phyloP scores from a whole-genome alignment of 2,888 invertebrate species.

The Parascotia fuliginaria region DNA sequence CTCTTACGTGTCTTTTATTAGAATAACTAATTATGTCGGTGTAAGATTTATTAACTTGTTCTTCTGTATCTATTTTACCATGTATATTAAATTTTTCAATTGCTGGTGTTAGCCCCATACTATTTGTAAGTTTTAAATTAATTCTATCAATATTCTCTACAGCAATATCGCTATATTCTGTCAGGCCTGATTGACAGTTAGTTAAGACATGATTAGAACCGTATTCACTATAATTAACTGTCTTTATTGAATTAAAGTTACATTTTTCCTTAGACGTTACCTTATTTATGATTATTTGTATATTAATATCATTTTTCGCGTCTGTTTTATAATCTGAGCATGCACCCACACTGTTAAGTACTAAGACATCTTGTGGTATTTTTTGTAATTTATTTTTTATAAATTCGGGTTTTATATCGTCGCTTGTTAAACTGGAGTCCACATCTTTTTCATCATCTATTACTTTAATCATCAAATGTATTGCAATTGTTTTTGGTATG shows the following conservation, averaged over 20 bases:
- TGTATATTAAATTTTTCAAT: conserved; percentile 24
- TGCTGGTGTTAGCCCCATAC: conserved; percentile 55
- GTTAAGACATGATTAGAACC: conserved; percentile 60
- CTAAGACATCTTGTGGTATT: conserved; percentile 51
- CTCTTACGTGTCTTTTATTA: not conserved
- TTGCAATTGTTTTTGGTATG: conserved; percentile 64
- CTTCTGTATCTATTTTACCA: conserved; percentile 7
- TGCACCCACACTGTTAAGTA: conserved; percentile 47
- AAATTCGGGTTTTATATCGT: conserved; percentile 17
- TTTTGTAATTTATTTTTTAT: conserved; percentile 22
- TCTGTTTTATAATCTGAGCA: conserved; percentile 37
- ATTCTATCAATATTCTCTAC: not conserved
- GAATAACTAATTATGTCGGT: no score
- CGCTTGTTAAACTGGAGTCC: conserved; percentile 55
- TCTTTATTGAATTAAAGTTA: not conserved
- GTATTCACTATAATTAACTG: conserved; percentile 6
- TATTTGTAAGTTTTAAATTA: conserved; percentile 47
- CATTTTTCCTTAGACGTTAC: conserved; percentile 36
- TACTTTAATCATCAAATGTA: conserved; percentile 66
- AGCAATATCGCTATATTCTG: not conserved
- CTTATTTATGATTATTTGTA: conserved; percentile 68
- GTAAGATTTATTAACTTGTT: no score
- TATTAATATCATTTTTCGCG: conserved; percentile 64
- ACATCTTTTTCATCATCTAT: conserved; percentile 61
- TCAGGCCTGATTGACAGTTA: conserved; percentile 69